These are phyloP conservation scores for Oligia fasciuncula DNA, from an alignment of 2,888 invertebrate species.

Conservation along the genomic window DNA sequence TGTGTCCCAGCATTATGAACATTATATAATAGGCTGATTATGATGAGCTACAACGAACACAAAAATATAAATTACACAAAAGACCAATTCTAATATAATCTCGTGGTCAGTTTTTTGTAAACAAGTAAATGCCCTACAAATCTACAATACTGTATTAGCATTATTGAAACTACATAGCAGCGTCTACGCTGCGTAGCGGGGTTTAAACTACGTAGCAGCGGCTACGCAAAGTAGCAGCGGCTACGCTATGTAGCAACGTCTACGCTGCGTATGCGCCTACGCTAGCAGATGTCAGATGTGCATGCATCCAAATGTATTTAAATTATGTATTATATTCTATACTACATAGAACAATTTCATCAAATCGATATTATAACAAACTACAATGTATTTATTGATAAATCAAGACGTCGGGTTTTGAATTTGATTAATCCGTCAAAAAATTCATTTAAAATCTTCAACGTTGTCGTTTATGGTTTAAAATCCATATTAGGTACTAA, in stretches of 20 bases:
- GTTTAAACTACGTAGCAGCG: neutral
- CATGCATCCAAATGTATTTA: neutral
- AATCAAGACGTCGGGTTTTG: neutral
- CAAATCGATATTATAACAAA: neutral
- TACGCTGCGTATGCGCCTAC: neutral
- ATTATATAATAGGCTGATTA: too few species aligned
- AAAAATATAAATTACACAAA: neutral
- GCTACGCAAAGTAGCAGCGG: neutral
- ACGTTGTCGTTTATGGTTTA: neutral
- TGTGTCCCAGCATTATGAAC: too few species aligned
- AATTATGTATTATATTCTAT: neutral
- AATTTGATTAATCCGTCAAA: constrained; percentile 5
- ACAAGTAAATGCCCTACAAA: neutral
- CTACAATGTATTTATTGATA: neutral
- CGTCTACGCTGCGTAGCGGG: neutral
- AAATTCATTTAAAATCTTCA: constrained; percentile 14
- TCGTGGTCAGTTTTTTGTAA: constrained; percentile 9
- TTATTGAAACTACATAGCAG: neutral
- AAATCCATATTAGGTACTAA: neutral
- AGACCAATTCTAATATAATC: neutral
- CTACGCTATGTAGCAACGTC: neutral
- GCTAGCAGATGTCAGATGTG: neutral
- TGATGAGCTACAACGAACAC: neutral
- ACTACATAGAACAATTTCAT: neutral
- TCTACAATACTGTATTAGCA: neutral